phyloP scores from a whole-genome alignment of 2,888 invertebrate species.

The Campoletis raptor region DNA sequence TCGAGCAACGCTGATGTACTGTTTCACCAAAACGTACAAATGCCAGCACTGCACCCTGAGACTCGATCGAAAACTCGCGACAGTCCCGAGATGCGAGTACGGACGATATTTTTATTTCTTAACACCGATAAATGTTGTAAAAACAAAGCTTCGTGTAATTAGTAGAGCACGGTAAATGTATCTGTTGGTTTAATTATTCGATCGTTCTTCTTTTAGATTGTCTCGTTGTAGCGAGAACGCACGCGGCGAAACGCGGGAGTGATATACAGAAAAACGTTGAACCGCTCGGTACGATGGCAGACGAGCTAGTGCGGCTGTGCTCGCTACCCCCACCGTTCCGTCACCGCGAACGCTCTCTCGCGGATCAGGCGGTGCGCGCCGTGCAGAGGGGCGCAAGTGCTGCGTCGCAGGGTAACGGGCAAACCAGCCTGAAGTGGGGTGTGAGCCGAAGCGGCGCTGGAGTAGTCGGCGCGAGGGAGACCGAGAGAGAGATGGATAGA shows the following conservation, averaged over 20 bases:
- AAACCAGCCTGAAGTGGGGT: slow-evolving; percentile 56
- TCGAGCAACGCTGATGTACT: not conserved
- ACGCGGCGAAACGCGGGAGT: slow-evolving; percentile 73
- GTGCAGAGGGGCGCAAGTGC: slow-evolving; percentile 64
- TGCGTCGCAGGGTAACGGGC: slow-evolving; percentile 60
- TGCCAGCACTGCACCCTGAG: not conserved
- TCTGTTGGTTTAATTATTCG: not conserved
- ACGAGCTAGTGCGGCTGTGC: slow-evolving; percentile 83
- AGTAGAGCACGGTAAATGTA: not conserved
- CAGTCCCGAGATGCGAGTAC: not conserved
- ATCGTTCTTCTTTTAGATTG: not conserved
- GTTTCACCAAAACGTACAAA: not conserved
- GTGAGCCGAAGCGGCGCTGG: slow-evolving; percentile 65
- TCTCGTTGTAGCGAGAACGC: slow-evolving; percentile 56
- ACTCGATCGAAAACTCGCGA: not conserved
- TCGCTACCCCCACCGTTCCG: slow-evolving; percentile 78
- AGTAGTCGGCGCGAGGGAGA: slow-evolving; percentile 47
- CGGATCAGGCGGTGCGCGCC: slow-evolving; percentile 54
- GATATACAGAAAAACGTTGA: slow-evolving; percentile 64
- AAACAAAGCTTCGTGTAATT: too few relatives aligned
- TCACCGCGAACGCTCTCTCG: slow-evolving; percentile 57
- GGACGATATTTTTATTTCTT: not conserved
- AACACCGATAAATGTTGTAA: not conserved
- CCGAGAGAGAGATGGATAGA: slow-evolving; percentile 38
- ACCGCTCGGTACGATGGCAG: slow-evolving; percentile 83